Conservation (phyloP, 2,797 vertebrate species). For the Melanotaenia maccullochi region DNA sequence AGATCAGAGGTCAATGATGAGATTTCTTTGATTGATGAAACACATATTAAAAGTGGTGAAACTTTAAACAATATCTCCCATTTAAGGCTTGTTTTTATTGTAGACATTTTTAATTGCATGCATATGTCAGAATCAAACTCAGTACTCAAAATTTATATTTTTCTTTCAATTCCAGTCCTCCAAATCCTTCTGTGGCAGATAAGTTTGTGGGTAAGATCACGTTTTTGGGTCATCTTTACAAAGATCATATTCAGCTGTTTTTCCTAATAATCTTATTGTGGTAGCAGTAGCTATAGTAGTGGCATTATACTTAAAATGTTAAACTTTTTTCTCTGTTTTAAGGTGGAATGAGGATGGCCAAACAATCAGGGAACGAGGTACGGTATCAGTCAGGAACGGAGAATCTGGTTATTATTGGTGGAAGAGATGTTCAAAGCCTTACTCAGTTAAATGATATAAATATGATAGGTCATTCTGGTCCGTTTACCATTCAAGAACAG, state of each 20-base stretch:
- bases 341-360: slow-evolving; percentile 49
- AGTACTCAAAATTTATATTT: neutral
- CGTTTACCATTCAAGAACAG: neutral
- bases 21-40: neutral
- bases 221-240: neutral
- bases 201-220: slow-evolving; percentile 60
- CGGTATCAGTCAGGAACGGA: neutral
- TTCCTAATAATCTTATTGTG: neutral
- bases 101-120: slow-evolving; percentile 1
- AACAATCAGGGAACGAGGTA: slow-evolving; percentile 69
- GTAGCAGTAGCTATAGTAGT: neutral
- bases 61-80: neutral
- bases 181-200: slow-evolving; percentile 43
- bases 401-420: neutral
- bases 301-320: neutral
- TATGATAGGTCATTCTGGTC: neutral
- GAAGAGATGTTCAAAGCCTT: slow-evolving; percentile 1
- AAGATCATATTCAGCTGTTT: neutral
- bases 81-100: neutral
- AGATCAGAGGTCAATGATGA: neutral
- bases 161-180: slow-evolving; percentile 58
- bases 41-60: neutral
- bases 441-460: neutral
- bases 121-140: slow-evolving; percentile 8
- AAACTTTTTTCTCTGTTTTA: slow-evolving; percentile 37